Evolutionary conservation across 1,140 invertebrate species (phyloP), one percentile per base, ranked within the genome.

Genomic region (Drosophila kikkawai): DNA sequence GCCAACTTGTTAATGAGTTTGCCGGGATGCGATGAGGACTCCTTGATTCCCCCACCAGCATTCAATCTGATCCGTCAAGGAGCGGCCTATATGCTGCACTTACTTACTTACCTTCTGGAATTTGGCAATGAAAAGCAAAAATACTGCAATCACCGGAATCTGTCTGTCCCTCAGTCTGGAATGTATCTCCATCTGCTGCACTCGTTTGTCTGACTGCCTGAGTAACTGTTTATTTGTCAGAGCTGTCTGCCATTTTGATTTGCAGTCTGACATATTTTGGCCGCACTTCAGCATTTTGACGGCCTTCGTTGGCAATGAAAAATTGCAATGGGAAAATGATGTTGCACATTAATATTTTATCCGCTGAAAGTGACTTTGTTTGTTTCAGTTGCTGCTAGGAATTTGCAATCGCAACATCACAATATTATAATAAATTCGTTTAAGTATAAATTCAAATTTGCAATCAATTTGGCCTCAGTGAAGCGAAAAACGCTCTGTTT

Each of bases 1-100:
- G 85, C 78, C 85, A 90, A 90, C 79, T 88, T 90, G 85, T 88
- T 90, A 88, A 88, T 88, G 85, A 90, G 85, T 88, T 88, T 88
- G 85, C 78, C 64, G 44, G 44, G 36, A 44, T 44, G 45, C 29
- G 19, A 22, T 26, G 13, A 51, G 48, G n/a, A 51, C 11, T 34
- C 59, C 53, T 22, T 1, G 47, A 51, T 7, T 39, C 56, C 17
- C 29, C 37, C 42, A 36, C 32, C 42, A 36, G 12, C 12, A 47
- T 29, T 17, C 34, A 36, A 37, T 51, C 32, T 15, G 29, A 67
- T 42, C 65, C 56, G 32, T 13, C 12, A 8, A 19, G 7, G 2
- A 42, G 4, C 64, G 63, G 64, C 79, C 76, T 73, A 70, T 76
- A 65, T 36, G 44, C 50, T 44, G 75, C 83, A 79, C 66, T 67